A percentile compares a stretch with the other conserved stretches of the same genome.
Evolutionary conservation across 2,113 vertebrate species (phyloP).

Genomic region (Sapayoa aenigma): DNA sequence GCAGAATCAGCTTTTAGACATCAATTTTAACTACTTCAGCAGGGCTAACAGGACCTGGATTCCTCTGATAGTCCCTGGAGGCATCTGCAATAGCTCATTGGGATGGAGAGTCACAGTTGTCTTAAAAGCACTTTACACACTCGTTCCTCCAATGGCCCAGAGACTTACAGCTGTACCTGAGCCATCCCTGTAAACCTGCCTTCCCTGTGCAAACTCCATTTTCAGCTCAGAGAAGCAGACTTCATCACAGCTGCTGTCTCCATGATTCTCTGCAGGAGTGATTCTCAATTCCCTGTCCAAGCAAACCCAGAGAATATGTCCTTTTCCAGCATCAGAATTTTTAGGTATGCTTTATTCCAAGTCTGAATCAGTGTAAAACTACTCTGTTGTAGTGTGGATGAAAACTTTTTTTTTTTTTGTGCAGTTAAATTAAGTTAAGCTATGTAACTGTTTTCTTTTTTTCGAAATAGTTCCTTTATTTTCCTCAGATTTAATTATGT

Average conservation of each 20-base stretch:
- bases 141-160: background rate
- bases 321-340: background rate
- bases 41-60: background rate
- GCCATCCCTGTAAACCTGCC: background rate
- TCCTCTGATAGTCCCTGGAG: background rate
- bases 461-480: background rate
- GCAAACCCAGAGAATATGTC: background rate
- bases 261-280: background rate
- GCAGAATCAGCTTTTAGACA: background rate
- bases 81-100: background rate
- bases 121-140: background rate
- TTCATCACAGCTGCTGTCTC: background rate
- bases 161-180: background rate
- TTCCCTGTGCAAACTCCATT: background rate
- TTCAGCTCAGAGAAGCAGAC: background rate
- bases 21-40: background rate
- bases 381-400: background rate
- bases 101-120: background rate
- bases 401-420: background rate
- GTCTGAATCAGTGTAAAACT: background rate
- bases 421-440: background rate
- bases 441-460: background rate
- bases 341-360: background rate
- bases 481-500: background rate
- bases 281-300: background rate